Evolutionary conservation across 2,113 vertebrate genomes (phyloP).

Genomic region (Erinaceus europaeus): DNA sequence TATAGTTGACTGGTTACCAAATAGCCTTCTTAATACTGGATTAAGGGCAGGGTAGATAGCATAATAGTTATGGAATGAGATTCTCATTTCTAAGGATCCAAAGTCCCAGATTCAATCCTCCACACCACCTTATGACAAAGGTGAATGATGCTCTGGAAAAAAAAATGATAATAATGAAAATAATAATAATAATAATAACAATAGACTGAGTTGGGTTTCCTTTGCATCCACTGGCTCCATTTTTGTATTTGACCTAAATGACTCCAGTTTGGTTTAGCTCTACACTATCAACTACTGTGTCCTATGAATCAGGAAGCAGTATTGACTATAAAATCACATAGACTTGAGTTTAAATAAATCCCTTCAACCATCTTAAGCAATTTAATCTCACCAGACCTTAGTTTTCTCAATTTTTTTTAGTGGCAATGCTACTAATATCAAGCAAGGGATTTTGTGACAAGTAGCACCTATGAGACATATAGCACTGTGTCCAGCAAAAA

Average conservation of each 20-base stretch:
- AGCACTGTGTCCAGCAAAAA: neutral
- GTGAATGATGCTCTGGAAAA: too few species aligned
- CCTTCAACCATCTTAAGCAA: neutral
- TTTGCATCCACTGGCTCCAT: neutral
- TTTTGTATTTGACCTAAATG: neutral
- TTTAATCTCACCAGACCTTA: neutral
- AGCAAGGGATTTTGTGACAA: neutral
- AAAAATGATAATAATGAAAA: too few species aligned
- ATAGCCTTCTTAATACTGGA: neutral
- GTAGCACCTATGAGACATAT: neutral
- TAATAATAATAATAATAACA: too few species aligned
- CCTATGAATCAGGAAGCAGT: neutral
- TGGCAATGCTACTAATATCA: neutral
- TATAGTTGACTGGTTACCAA: neutral
- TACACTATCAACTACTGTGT: neutral
- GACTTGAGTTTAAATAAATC: neutral
- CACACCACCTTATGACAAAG: too few species aligned
- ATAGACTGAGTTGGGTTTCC: too few species aligned
- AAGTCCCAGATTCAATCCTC: too few species aligned
- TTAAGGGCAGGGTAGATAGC: too few species aligned
- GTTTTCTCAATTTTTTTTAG: neutral
- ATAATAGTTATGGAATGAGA: too few species aligned
- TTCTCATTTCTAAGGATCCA: too few species aligned
- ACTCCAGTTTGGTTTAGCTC: neutral
- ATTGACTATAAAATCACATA: neutral